These are phyloP conservation scores for Encarsia formosa DNA, from an alignment of 2,888 invertebrate species.

Conservation along the genomic window DNA sequence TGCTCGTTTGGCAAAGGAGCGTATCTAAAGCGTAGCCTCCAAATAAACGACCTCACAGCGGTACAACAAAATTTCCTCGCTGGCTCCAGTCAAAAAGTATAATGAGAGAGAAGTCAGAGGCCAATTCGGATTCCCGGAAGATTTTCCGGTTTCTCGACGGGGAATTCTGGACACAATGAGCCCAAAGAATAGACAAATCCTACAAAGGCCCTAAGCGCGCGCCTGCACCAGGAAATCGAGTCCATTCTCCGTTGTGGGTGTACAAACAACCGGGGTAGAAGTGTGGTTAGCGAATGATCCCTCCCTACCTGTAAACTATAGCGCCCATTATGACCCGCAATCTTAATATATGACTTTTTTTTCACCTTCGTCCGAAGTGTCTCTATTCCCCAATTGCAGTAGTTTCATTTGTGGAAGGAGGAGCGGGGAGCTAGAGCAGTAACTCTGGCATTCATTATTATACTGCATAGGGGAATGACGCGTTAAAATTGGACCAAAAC, in stretches of 20 bases:
- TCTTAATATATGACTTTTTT: conserved; percentile 12
- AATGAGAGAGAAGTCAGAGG: background rate
- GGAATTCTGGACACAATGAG: too few species aligned
- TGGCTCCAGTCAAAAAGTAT: background rate
- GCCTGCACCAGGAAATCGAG: conserved; percentile 26
- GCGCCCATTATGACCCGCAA: conserved; percentile 13
- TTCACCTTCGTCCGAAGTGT: too few species aligned
- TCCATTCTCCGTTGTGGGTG: background rate
- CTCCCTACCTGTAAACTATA: background rate
- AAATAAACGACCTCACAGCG: conserved; percentile 13
- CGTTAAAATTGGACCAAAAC: conserved; percentile 22
- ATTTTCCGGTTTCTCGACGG: conserved; percentile 21
- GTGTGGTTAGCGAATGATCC: conserved; percentile 24
- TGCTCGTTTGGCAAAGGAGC: conserved; percentile 1
- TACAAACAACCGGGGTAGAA: conserved; percentile 10
- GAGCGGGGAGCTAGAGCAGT: too few species aligned
- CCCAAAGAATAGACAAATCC: conserved; percentile 6
- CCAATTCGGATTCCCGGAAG: conserved; percentile 25
- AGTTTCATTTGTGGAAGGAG: too few species aligned
- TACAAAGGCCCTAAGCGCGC: conserved; percentile 1
- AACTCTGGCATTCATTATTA: background rate
- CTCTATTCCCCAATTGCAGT: conserved; percentile 14
- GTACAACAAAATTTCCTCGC: conserved; percentile 1
- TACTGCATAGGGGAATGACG: conserved; percentile 3
- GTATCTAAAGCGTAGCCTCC: background rate